Base-by-base conservation (phyloP, 2,888 invertebrate species). In the Clivina fossor region DNA sequence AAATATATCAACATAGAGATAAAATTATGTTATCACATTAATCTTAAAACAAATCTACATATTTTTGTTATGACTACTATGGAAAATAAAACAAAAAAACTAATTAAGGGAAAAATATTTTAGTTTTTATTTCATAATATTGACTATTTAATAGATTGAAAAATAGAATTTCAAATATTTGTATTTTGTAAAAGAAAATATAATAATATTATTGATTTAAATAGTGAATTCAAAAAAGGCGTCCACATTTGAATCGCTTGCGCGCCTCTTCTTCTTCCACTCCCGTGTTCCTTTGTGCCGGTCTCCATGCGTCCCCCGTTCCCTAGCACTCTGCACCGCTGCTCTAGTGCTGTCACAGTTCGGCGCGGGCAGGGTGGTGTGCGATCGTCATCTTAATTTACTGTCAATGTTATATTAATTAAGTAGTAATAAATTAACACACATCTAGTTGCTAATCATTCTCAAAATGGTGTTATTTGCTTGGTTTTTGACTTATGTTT, bases 341-440 rank as follows among this genome's bases (percentile, higher is more conserved):
- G 53, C 26, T 55, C 35, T 55, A 37, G 59, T 61, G 51, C 57
- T 63, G 64, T 64, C 64, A 64, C 62, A 62, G 64, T 65, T 64
- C 51, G 60, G 61, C 59, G 65, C 62, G 63, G 61, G 60, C 59
- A 65, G 65, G 65, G 65, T 65, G 66, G 65, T 65, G 65, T 63
- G 64, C 18, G 60, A 58, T 54, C 57, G 47, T 57, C 49, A 41
- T 48, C 38, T 58, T 53, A 54, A 44, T 53, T 46, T 43, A 46
- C 46, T 49, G 37, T 44, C 53, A 54, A 53, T 53, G 53, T 56
- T 43, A 56, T 38, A 43, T 35, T 49, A 56, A 60, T 53, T 57
- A 50, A 47, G 41, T 47, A 35, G 20, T 53, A 44, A 51, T 53
- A 24, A 53, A 53, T 53, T 35, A 53, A 44, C 53, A 33, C 24